A percentile compares a stretch with the other conserved stretches of the same genome.
phyloP scores from a whole-genome alignment of 2,888 invertebrate genomes.

The Lepidocyrtoides sp. region DNA sequence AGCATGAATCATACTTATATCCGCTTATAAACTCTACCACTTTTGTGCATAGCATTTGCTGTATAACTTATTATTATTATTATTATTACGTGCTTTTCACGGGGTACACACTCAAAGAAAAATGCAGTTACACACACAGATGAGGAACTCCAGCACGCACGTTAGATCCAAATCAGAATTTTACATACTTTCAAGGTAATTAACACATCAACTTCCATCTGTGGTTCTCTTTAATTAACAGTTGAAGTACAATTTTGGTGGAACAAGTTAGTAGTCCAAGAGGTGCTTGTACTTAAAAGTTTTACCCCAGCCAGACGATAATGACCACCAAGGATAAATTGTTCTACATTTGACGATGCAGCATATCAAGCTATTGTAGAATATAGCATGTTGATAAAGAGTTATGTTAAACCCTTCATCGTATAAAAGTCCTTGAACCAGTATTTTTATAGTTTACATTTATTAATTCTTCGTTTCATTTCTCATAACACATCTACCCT shows the following conservation, averaged over 20 bases:
- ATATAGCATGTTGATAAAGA: not conserved
- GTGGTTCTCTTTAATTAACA: constrained; percentile 34
- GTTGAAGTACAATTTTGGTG: not conserved
- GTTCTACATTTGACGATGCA: not conserved
- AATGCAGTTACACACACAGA: not conserved
- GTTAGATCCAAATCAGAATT: constrained; percentile 36
- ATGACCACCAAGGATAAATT: not conserved
- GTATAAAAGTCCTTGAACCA: not conserved
- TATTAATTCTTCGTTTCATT: not conserved
- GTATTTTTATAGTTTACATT: not conserved
- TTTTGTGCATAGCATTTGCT: no score
- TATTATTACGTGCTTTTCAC: not conserved
- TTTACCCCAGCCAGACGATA: not conserved
- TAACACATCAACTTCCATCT: constrained; percentile 61
- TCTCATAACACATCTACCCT: no score
- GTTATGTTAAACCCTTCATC: not conserved
- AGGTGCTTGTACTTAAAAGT: not conserved
- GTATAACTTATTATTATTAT: no score
- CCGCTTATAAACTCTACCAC: no score
- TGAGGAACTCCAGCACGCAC: not conserved
- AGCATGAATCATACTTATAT: no score
- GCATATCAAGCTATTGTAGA: not conserved
- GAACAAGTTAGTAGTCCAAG: not conserved
- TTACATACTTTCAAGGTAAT: constrained; percentile 54
- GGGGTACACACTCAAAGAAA: not conserved